phyloP scores from a whole-genome alignment of 2,113 vertebrate species.

The Barbus barbus region DNA sequence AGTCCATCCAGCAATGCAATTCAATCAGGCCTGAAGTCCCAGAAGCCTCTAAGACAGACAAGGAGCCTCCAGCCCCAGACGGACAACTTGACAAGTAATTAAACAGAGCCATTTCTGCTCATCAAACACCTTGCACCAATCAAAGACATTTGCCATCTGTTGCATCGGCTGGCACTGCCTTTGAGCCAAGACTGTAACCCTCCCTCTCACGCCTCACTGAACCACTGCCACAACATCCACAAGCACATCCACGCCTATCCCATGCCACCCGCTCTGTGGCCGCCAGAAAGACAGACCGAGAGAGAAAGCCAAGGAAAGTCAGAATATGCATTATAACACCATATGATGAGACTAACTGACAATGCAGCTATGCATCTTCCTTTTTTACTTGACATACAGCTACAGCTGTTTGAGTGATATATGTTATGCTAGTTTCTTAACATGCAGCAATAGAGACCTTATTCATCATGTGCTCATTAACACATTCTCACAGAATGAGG shows the following conservation, averaged over 20 bases:
- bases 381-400: too few relatives aligned
- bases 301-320: too few relatives aligned
- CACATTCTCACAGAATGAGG: too few relatives aligned
- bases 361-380: too few relatives aligned
- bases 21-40: conserved; percentile 37
- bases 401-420: too few relatives aligned
- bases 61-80: conserved; percentile 78
- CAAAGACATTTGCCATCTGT: conserved; percentile 88
- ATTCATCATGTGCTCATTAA: too few relatives aligned
- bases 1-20: background rate
- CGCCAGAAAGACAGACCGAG: background rate
- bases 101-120: conserved; percentile 86
- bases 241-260: background rate
- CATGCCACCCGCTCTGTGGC: background rate
- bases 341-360: too few relatives aligned
- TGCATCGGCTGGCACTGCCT: conserved; percentile 82
- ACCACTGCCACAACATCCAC: conserved; percentile 53
- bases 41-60: conserved; percentile 60
- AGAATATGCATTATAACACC: too few relatives aligned
- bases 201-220: conserved; percentile 28
- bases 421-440: too few relatives aligned
- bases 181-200: conserved; percentile 42
- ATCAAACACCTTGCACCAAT: conserved; percentile 79
- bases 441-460: too few relatives aligned
- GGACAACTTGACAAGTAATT: conserved; percentile 91